phyloP scores from a whole-genome alignment of 2,113 vertebrate species.

The Lophura nycthemera region DNA sequence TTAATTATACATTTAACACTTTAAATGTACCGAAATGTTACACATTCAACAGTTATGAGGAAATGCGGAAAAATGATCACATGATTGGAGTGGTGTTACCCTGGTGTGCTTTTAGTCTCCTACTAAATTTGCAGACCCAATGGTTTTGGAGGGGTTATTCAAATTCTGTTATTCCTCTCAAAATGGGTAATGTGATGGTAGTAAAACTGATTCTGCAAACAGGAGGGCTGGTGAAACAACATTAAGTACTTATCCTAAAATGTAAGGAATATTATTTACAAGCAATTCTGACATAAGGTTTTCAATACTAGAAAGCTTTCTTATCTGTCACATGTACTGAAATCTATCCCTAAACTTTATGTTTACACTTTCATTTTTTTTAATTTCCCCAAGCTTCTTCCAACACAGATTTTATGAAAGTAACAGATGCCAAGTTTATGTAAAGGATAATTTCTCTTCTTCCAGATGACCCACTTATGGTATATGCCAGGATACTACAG shows the following conservation, averaged over 20 bases:
- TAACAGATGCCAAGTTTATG: constrained; percentile 46
- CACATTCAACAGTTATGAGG: background rate
- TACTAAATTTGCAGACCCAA: background rate
- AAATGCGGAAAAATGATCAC: background rate
- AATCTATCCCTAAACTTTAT: background rate
- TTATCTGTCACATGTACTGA: background rate
- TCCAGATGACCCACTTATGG: constrained; percentile 40
- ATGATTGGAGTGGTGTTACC: background rate
- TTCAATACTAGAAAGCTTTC: constrained; percentile 1
- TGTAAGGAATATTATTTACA: background rate
- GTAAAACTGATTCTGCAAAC: background rate
- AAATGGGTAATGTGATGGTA: background rate
- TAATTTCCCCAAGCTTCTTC: background rate
- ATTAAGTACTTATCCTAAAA: background rate
- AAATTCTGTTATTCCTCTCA: background rate
- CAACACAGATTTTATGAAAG: constrained; percentile 14
- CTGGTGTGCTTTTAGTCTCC: background rate
- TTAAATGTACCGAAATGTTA: background rate
- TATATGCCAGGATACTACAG: background rate
- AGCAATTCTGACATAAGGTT: background rate
- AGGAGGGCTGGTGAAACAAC: background rate
- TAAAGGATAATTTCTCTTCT: constrained; percentile 43
- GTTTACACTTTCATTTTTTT: background rate
- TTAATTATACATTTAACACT: background rate
- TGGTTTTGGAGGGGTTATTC: background rate